Evolutionary conservation across 2,888 invertebrate species (phyloP).

Genomic region (Lepeophtheirus nordmannii): DNA sequence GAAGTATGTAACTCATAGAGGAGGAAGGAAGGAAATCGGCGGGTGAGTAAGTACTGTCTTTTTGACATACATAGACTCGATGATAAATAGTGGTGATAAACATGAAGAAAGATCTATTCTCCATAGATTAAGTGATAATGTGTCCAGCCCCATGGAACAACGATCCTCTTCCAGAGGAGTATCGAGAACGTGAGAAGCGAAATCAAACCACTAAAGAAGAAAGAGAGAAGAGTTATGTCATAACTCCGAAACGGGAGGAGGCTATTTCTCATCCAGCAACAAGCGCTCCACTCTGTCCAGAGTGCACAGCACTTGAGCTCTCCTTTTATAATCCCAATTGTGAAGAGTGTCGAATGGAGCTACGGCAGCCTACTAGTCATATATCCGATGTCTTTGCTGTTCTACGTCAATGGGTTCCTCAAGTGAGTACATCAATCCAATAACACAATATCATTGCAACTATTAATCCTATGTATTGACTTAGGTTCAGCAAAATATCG

Average conservation of each 20-base stretch:
- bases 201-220: neutral
- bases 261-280: slow-evolving; percentile 36
- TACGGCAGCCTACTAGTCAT: slow-evolving; percentile 31
- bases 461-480: neutral
- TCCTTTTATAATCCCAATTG: slow-evolving; percentile 38
- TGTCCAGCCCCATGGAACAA: slow-evolving; percentile 1
- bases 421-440: neutral
- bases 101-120: no score
- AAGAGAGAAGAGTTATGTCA: neutral
- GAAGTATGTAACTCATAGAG: no score
- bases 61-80: no score
- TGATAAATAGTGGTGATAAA: no score
- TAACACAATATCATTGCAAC: neutral
- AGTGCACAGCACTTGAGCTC: slow-evolving; percentile 35
- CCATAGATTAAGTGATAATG: no score
- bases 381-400: slow-evolving; percentile 38
- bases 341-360: slow-evolving; percentile 34
- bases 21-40: no score
- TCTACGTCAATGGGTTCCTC: slow-evolving; percentile 39
- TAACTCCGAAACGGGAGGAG: neutral
- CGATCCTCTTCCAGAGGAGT: neutral
- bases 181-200: neutral
- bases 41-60: no score
- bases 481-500: slow-evolving; percentile 37
- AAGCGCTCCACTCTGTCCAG: slow-evolving; percentile 37